phyloP scores from a whole-genome alignment of 2,797 vertebrate species.

The Myiothlypis chrysogaster region DNA sequence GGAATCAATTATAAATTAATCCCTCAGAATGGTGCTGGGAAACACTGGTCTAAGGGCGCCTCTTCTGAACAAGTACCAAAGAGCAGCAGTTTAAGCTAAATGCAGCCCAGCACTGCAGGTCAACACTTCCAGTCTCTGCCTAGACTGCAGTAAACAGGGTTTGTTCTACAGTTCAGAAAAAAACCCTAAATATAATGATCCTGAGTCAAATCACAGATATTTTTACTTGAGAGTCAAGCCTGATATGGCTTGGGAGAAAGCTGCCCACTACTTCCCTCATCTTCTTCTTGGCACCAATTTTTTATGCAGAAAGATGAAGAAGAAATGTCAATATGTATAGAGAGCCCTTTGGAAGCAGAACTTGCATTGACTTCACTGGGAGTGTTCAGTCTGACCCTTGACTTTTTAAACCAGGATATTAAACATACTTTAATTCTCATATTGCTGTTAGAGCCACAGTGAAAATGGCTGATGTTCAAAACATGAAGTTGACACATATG shows the following conservation, averaged over 20 bases:
- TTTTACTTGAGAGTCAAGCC: background rate
- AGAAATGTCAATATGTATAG: background rate
- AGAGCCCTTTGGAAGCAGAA: background rate
- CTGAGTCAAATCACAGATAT: background rate
- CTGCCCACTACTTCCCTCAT: background rate
- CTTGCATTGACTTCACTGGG: background rate
- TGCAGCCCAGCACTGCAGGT: background rate
- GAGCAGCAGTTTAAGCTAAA: background rate
- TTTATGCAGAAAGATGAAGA: background rate
- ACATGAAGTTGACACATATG: background rate
- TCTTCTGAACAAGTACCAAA: background rate
- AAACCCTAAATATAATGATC: background rate
- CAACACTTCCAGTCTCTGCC: background rate
- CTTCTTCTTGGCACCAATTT: background rate
- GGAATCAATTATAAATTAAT: background rate
- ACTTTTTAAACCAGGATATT: background rate
- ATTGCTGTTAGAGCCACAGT: background rate
- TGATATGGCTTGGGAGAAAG: background rate
- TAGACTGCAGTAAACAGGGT: background rate
- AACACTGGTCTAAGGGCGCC: background rate
- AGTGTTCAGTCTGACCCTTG: background rate
- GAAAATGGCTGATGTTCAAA: background rate
- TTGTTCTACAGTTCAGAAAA: background rate
- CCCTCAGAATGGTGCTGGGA: background rate
- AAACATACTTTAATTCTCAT: background rate